A percentile compares a stretch with the other conserved stretches of the same genome.
These are phyloP conservation scores for Streptopelia turtur DNA, from an alignment of 2,797 vertebrate genomes.

Conservation along the genomic window DNA sequence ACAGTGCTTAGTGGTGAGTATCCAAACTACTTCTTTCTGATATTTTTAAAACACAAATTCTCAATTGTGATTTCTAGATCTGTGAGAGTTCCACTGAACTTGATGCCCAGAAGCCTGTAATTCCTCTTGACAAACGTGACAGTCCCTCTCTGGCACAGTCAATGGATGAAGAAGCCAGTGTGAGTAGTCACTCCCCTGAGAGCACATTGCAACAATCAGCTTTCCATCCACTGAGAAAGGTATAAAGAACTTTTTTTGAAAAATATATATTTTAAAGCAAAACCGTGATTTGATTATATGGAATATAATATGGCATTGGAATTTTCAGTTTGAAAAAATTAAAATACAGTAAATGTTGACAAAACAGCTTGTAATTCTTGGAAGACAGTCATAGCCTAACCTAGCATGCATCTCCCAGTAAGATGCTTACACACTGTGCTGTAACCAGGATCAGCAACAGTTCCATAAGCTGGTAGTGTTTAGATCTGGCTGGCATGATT, in stretches of 20 bases:
- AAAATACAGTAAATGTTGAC: not conserved
- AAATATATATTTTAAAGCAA: not conserved
- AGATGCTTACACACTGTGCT: not conserved
- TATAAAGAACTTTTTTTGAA: constrained; percentile 38
- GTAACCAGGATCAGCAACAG: not conserved
- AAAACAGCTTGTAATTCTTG: not conserved
- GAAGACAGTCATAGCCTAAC: not conserved
- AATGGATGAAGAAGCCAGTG: constrained; percentile 67
- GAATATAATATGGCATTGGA: not conserved
- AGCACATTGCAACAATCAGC: constrained; percentile 55
- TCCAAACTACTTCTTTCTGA: not conserved
- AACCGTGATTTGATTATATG: not conserved
- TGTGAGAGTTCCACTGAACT: constrained; percentile 68
- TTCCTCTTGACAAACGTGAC: constrained; percentile 63
- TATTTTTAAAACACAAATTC: not conserved
- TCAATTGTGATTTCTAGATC: constrained; percentile 65
- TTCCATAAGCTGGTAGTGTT: not conserved
- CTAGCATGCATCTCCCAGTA: not conserved
- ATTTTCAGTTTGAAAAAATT: not conserved
- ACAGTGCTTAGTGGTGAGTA: not conserved
- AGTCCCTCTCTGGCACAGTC: constrained; percentile 52
- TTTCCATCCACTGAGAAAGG: constrained; percentile 78
- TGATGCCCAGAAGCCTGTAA: constrained; percentile 67
- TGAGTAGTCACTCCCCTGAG: constrained; percentile 53
- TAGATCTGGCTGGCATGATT: not conserved